Percentiles rank a stretch among this genome's conserved stretches.
These are phyloP conservation scores for Bombus terrestris DNA, from an alignment of 1,140 invertebrate genomes.

Conservation along the genomic window DNA sequence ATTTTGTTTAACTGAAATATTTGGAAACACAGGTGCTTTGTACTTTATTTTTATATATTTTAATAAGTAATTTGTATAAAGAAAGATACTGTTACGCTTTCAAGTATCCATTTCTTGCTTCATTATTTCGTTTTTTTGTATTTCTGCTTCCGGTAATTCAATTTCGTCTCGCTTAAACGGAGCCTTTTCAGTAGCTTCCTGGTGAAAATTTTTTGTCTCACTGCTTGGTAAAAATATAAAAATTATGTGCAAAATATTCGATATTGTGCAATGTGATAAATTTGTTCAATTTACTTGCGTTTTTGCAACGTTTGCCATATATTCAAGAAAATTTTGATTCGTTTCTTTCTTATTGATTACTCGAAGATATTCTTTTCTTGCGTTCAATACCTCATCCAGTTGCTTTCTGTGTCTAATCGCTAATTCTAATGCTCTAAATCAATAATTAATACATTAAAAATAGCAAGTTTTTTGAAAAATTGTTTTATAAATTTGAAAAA, in stretches of 20 bases:
- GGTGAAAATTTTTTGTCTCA: slow-evolving; percentile 31
- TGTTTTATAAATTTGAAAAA: neutral
- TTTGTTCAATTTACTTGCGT: slow-evolving; percentile 33
- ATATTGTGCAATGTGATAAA: neutral
- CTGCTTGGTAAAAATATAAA: slow-evolving; percentile 2
- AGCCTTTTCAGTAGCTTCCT: slow-evolving; percentile 1
- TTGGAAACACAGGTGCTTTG: neutral
- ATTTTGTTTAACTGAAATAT: neutral
- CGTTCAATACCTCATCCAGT: slow-evolving; percentile 90
- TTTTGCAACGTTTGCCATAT: slow-evolving; percentile 62
- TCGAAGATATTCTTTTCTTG: slow-evolving; percentile 89
- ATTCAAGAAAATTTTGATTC: slow-evolving; percentile 83
- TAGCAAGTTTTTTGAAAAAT: neutral
- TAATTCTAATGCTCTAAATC: slow-evolving; percentile 89
- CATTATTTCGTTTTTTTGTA: slow-evolving; percentile 1
- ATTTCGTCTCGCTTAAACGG: neutral
- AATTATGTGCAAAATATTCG: slow-evolving; percentile 24
- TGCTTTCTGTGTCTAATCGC: slow-evolving; percentile 91
- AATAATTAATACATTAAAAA: neutral
- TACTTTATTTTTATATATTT: slow-evolving; percentile 35
- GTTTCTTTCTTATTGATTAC: slow-evolving; percentile 90
- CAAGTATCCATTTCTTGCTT: slow-evolving; percentile 20
- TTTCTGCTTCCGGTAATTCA: neutral
- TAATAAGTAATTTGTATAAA: slow-evolving; percentile 34
- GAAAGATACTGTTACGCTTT: neutral